Base-by-base conservation (phyloP, 2,888 invertebrate genomes). In the Drosophila mercatorum region DNA sequence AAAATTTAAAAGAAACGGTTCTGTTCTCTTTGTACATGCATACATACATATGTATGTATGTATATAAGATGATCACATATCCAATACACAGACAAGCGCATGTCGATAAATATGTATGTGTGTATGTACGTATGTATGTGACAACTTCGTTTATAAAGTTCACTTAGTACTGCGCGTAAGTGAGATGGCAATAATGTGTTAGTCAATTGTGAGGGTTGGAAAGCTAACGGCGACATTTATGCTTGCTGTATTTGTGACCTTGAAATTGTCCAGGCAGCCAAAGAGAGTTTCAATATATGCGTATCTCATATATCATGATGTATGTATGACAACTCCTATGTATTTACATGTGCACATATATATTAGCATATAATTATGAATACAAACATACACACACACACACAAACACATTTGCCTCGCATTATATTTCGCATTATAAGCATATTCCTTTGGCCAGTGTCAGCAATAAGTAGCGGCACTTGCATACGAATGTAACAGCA, bases 181-280 rank as follows among this genome's bases (percentile, higher is more conserved):
- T 10, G 66, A 59, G 69, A 70, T 59, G 52, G 59, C 56, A 31
- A 47, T 28, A 72, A 14, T 63, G 44, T 46, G 44, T 46, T 53
- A 36, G 59, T 51, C 66, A 57, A 60, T 64, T 40, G 46, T 57
- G 63, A 74, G 79, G 79, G 79, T 71, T 77, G 70, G 26, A 75
- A 79, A 70, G 60, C 55, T 69, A 66, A 74, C 69, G 57, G 63
- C 63, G 36, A 7, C 34, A 11, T 17, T 41, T 63, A 63, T 61
- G 38, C 10, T 49, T 31, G 47, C 43, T 71, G 26, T 63, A 65
- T 67, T 41, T 44, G 66, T 79, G 78, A 78, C 78, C 78, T 78
- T 78, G 78, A 78, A 78, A 75, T 79, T 68, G 47, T 47, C 68
- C 49, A 69, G 65, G 38, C n/a, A 22, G 11, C 26, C 17, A 57